phyloP scores from a whole-genome alignment of 2,797 vertebrate species.

The Caiman crocodilus region DNA sequence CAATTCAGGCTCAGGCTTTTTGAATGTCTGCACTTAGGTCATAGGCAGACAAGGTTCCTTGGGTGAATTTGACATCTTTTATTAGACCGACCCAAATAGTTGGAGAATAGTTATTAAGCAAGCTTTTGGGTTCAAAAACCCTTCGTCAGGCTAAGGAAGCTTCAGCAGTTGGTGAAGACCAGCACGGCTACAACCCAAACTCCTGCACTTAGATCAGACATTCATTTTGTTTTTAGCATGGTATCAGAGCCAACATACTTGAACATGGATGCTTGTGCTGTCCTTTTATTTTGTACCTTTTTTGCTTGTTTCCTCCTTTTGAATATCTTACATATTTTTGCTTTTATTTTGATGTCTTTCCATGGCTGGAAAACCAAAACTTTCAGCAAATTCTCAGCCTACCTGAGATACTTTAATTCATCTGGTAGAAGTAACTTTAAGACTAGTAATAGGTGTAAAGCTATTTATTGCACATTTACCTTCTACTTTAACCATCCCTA shows the following conservation, averaged over 20 bases:
- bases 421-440: neutral
- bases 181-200: too few relatives aligned
- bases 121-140: too few relatives aligned
- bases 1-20: too few relatives aligned
- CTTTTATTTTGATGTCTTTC: neutral
- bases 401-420: neutral
- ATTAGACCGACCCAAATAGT: too few relatives aligned
- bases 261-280: neutral
- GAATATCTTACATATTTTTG: neutral
- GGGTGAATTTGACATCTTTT: too few relatives aligned
- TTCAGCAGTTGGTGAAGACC: too few relatives aligned
- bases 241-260: neutral
- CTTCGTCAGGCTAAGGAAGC: too few relatives aligned
- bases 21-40: too few relatives aligned
- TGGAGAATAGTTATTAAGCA: too few relatives aligned
- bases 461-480: neutral
- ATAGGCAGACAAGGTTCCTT: too few relatives aligned
- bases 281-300: neutral
- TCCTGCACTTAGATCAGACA: too few relatives aligned
- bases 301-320: neutral
- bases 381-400: neutral
- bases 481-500: neutral
- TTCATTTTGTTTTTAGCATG: neutral
- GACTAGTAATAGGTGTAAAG: neutral
- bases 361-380: neutral